Evolutionary conservation across 1,140 invertebrate species (phyloP).

Genomic region (Pissodes strobi): DNA sequence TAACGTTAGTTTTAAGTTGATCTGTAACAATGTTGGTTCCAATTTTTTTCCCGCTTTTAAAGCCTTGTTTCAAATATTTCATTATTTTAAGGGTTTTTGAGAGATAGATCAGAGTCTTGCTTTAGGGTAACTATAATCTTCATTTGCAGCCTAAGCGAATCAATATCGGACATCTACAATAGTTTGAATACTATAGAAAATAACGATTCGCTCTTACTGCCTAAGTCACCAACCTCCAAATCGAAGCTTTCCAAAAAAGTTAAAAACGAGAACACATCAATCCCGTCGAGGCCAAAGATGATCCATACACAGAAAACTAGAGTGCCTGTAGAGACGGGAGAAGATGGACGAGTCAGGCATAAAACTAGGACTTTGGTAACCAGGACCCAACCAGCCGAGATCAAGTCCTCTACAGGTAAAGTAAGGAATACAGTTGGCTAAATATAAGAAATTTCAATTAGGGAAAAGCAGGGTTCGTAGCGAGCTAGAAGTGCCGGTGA

Average conservation of each 20-base stretch:
- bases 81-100: too few relatives aligned
- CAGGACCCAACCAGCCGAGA: conserved; percentile 61
- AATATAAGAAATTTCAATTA: too few relatives aligned
- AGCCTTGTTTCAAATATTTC: too few relatives aligned
- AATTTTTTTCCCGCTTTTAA: too few relatives aligned
- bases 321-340: conserved; percentile 60
- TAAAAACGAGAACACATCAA: conserved; percentile 45
- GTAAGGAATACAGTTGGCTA: neutral
- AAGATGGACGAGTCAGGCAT: conserved; percentile 60
- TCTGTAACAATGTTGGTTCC: too few relatives aligned
- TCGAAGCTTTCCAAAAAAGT: conserved; percentile 55
- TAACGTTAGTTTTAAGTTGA: too few relatives aligned
- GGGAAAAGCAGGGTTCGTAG: too few relatives aligned
- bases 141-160: conserved; percentile 32
- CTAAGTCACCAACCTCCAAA: conserved; percentile 40
- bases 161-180: conserved; percentile 30
- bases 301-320: conserved; percentile 72
- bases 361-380: conserved; percentile 64
- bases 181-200: conserved; percentile 16
- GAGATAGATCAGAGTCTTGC: too few relatives aligned
- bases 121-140: too few relatives aligned
- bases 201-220: conserved; percentile 15
- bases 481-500: too few relatives aligned
- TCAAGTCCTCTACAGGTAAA: conserved; percentile 50
- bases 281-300: conserved; percentile 67